Evolutionary conservation across 2,113 vertebrate species (phyloP).

Genomic region (Pontoporia blainvillei): DNA sequence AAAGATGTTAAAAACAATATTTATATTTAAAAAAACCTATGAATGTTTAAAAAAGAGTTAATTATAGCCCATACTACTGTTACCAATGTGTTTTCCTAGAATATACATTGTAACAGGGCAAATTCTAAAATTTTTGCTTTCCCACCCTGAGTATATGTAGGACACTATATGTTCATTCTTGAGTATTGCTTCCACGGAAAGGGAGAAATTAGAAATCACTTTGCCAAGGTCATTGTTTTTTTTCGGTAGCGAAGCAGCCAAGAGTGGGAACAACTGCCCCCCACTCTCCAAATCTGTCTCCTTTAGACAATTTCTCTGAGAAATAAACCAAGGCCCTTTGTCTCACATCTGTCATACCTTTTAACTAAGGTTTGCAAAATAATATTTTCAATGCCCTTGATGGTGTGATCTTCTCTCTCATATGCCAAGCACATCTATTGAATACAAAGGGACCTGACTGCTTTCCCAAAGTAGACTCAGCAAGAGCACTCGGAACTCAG

Average conservation of each 20-base stretch:
- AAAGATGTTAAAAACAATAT: no score
- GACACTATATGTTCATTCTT: not conserved
- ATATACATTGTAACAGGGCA: not conserved
- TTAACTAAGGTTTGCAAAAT: not conserved
- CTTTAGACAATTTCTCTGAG: not conserved
- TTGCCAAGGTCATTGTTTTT: not conserved
- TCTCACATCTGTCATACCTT: not conserved
- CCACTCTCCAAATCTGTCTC: not conserved
- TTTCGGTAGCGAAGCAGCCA: not conserved
- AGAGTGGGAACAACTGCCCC: not conserved
- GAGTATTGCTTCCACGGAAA: not conserved
- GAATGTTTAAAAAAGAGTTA: not conserved
- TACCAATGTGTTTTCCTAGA: not conserved
- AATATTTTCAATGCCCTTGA: not conserved
- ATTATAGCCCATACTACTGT: not conserved
- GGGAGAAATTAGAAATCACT: not conserved
- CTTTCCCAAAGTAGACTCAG: not conserved
- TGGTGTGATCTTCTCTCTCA: not conserved
- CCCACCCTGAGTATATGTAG: not conserved
- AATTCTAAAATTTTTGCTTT: not conserved
- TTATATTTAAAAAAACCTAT: not conserved
- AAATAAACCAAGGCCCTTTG: slow-evolving; percentile 10
- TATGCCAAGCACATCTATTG: not conserved
- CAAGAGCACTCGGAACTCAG: not conserved
- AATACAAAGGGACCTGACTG: not conserved